Conservation (phyloP, 1,140 invertebrate genomes). For the Lepidotrigona ventralis region DNA sequence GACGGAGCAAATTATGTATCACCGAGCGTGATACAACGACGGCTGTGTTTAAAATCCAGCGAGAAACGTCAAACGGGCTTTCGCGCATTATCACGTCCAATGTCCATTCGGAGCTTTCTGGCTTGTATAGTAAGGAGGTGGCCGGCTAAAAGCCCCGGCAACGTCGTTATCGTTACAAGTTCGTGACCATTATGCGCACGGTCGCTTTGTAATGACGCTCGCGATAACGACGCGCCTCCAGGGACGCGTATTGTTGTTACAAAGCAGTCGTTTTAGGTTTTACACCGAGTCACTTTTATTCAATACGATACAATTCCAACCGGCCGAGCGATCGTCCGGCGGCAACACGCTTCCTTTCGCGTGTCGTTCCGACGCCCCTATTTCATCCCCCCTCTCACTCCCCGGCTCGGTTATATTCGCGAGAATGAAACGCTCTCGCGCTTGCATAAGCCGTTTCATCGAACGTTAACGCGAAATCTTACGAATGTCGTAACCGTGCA, state of each 20-base stretch:
- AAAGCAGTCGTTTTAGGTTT: constrained; percentile 26
- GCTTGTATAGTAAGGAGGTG: background rate
- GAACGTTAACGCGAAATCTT: background rate
- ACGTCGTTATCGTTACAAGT: constrained; percentile 28
- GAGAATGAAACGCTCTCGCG: background rate
- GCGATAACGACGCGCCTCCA: constrained; percentile 11
- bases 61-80: constrained; percentile 27
- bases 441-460: background rate
- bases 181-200: constrained; percentile 14
- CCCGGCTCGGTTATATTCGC: too few relatives aligned
- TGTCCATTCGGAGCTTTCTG: constrained; percentile 7
- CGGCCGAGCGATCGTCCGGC: background rate
- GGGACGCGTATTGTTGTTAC: background rate
- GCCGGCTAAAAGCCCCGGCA: background rate
- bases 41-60: background rate
- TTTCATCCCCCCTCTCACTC: background rate
- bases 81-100: constrained; percentile 16
- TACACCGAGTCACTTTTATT: background rate
- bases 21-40: constrained; percentile 11
- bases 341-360: background rate
- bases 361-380: background rate
- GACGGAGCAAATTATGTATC: background rate
- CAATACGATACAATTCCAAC: background rate
- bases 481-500: background rate
- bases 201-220: constrained; percentile 9